phyloP scores from a whole-genome alignment of 2,797 vertebrate genomes.

The Cyclura pinguis region DNA sequence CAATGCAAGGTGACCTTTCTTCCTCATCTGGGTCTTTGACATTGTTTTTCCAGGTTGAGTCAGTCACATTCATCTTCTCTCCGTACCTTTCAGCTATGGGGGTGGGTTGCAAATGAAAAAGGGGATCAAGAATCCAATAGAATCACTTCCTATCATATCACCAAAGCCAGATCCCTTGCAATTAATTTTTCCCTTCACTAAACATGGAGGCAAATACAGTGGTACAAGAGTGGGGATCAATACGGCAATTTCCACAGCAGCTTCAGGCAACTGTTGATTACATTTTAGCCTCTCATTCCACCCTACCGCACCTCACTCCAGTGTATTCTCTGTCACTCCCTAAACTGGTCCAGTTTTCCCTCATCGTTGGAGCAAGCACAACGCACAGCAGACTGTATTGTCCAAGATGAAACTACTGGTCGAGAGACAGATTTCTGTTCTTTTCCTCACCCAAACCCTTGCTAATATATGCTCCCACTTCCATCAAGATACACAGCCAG shows the following conservation, averaged over 20 bases:
- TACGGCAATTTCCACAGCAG: background rate
- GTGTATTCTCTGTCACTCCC: background rate
- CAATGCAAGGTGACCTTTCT: constrained; percentile 86
- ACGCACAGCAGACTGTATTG: background rate
- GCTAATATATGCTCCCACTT: background rate
- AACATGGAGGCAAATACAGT: background rate
- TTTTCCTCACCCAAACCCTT: background rate
- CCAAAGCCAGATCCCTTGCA: background rate
- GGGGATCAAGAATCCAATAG: background rate
- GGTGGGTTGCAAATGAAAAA: background rate
- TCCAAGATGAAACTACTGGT: background rate
- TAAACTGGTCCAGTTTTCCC: background rate
- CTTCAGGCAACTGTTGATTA: background rate
- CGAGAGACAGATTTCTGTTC: background rate
- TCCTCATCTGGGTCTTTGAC: constrained; percentile 11
- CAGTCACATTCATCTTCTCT: constrained; percentile 66
- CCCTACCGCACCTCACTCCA: background rate
- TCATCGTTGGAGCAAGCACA: background rate
- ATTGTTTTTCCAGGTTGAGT: background rate
- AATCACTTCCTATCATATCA: background rate
- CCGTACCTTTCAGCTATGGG: constrained; percentile 29
- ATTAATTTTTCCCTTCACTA: background rate
- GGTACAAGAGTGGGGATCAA: background rate
- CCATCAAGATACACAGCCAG: background rate
- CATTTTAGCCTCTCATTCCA: background rate